Percentiles rank a stretch among this genome's conserved stretches.
phyloP scores from a whole-genome alignment of 2,888 invertebrate species.

The Gisinianus flammeolus region DNA sequence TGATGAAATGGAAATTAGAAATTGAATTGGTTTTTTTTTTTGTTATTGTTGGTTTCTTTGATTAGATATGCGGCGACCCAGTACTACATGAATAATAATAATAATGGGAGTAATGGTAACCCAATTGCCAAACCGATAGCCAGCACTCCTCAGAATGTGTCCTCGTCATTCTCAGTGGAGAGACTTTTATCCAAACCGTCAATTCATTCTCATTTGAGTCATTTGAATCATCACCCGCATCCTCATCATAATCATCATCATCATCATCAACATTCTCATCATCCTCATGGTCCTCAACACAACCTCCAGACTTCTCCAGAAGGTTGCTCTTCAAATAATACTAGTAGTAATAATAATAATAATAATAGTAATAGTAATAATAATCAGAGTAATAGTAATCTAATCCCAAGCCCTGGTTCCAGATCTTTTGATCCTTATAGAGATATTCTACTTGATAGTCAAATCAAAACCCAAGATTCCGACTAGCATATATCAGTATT shows the following conservation, averaged over 20 bases:
- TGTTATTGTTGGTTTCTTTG: not conserved
- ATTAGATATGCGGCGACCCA: conserved; percentile 57
- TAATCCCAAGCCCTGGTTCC: conserved; percentile 47
- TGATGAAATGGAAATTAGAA: too few species aligned
- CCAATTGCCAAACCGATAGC: conserved; percentile 52
- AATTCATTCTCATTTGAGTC: conserved; percentile 48
- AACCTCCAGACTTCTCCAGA: conserved; percentile 26
- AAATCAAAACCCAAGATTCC: conserved; percentile 45
- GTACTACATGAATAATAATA: conserved; percentile 57
- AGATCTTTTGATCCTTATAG: conserved; percentile 51
- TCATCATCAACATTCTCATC: conserved; percentile 40
- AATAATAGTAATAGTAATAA: not conserved
- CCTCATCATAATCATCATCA: conserved; percentile 45
- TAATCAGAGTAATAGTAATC: conserved; percentile 42
- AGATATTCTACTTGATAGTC: conserved; percentile 46
- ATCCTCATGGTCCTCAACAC: conserved; percentile 17
- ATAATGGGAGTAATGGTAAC: conserved; percentile 44
- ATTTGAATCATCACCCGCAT: conserved; percentile 50
- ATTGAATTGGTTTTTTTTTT: not conserved
- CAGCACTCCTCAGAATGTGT: conserved; percentile 50
- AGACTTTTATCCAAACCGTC: conserved; percentile 56
- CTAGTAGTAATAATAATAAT: conserved; percentile 25
- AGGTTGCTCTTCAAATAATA: conserved; percentile 38
- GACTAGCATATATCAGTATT: conserved; percentile 3
- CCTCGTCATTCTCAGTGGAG: conserved; percentile 57